Conservation (phyloP, 2,888 invertebrate species). For the Drosophila meridionalis region DNA sequence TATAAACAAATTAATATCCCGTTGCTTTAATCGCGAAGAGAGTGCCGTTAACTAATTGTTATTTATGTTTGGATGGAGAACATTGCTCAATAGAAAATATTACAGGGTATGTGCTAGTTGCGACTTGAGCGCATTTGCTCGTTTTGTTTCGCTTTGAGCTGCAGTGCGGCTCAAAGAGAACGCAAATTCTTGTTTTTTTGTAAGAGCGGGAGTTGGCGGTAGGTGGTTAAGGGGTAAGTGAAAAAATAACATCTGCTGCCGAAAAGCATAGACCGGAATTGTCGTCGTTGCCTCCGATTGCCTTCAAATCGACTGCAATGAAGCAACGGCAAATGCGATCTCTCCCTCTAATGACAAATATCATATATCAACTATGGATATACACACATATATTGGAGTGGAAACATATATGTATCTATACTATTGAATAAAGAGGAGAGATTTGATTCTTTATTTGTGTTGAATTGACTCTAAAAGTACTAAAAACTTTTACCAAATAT, state of each 20-base stretch:
- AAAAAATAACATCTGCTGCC: conserved; percentile 75
- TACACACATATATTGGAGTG: background rate
- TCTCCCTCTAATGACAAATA: background rate
- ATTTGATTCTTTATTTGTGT: too few relatives aligned
- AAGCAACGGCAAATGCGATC: background rate
- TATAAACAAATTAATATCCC: background rate
- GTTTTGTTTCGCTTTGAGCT: conserved; percentile 46
- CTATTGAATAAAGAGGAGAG: background rate
- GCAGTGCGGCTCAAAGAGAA: conserved; percentile 36
- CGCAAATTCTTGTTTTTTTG: conserved; percentile 46
- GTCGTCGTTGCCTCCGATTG: conserved; percentile 22
- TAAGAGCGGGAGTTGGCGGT: background rate
- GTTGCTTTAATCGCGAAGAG: background rate
- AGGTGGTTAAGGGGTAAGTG: conserved; percentile 28
- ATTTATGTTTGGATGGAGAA: background rate
- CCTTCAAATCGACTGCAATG: background rate
- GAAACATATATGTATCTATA: background rate
- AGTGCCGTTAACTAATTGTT: too few relatives aligned
- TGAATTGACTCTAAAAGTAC: too few relatives aligned
- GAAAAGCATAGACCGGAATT: conserved; percentile 67
- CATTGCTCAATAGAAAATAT: background rate
- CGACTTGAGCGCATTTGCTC: background rate
- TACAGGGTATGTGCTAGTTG: conserved; percentile 1
- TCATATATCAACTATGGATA: background rate
- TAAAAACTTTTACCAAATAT: too few relatives aligned